phyloP scores from a whole-genome alignment of 2,888 invertebrate species.

The Fabriciana adippe region DNA sequence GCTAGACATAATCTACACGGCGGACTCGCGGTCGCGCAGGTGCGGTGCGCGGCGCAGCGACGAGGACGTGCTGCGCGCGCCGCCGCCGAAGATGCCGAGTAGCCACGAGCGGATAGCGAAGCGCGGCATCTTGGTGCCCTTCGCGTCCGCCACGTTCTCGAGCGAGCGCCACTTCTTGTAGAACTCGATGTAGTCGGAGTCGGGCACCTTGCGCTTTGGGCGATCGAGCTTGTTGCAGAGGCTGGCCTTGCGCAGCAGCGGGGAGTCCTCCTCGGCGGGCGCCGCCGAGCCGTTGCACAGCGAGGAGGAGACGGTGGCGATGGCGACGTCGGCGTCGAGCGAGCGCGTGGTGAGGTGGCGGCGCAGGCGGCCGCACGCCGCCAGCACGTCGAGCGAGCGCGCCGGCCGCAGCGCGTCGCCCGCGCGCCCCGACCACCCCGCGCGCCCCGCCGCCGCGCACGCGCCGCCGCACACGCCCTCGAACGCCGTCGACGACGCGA shows the following conservation, averaged over 20 bases:
- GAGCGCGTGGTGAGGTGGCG: slow-evolving; percentile 64
- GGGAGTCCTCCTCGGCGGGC: slow-evolving; percentile 67
- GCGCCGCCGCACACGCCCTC: slow-evolving; percentile 46
- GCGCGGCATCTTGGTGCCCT: slow-evolving; percentile 83
- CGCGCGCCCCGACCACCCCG: slow-evolving; percentile 33
- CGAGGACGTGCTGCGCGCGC: slow-evolving; percentile 84
- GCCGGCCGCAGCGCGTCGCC: slow-evolving; percentile 53
- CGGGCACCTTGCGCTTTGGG: slow-evolving; percentile 65
- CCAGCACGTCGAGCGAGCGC: slow-evolving; percentile 48
- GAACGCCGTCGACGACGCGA: slow-evolving; percentile 85
- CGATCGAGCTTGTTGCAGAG: slow-evolving; percentile 66
- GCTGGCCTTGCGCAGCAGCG: slow-evolving; percentile 74
- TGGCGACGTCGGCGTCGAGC: slow-evolving; percentile 60
- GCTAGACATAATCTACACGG: slow-evolving; percentile 58
- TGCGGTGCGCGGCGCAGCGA: slow-evolving; percentile 73
- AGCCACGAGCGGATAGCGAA: slow-evolving; percentile 88
- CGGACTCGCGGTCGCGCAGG: slow-evolving; percentile 75
- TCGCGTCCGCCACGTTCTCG: slow-evolving; percentile 83
- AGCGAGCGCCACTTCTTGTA: slow-evolving; percentile 91
- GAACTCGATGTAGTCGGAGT: slow-evolving; percentile 74
- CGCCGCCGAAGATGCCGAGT: slow-evolving; percentile 88
- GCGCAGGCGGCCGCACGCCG: slow-evolving; percentile 54
- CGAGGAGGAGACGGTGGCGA: slow-evolving; percentile 66
- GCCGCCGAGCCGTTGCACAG: slow-evolving; percentile 68
- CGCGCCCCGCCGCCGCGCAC: slow-evolving; percentile 44